These are phyloP conservation scores for Catamblyrhynchus diadema DNA, from an alignment of 2,797 vertebrate genomes.

Conservation along the genomic window DNA sequence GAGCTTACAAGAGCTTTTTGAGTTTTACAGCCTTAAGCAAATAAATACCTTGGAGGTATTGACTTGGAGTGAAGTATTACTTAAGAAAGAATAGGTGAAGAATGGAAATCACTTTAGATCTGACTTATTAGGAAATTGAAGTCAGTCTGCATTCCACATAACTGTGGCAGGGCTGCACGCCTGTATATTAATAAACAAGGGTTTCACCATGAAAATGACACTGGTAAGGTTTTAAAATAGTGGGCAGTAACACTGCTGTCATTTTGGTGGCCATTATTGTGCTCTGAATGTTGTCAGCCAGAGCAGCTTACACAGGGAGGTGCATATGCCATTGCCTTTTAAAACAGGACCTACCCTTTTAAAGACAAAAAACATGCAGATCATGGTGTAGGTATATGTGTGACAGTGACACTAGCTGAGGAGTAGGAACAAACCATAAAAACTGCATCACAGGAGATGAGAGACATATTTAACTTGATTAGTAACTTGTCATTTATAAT, in stretches of 20 bases:
- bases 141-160: neutral
- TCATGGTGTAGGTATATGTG: neutral
- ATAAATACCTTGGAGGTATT: neutral
- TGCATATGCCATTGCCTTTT: neutral
- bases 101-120: neutral
- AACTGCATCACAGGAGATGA: neutral
- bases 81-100: neutral
- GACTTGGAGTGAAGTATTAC: neutral
- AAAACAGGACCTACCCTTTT: neutral
- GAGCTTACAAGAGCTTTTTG: neutral
- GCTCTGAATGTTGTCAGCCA: neutral
- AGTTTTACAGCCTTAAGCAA: neutral
- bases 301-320: neutral
- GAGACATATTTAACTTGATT: neutral
- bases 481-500: neutral
- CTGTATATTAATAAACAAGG: neutral
- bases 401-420: neutral
- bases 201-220: accelerated
- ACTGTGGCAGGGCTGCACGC: neutral
- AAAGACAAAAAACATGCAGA: neutral
- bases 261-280: neutral
- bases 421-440: neutral
- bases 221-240: neutral
- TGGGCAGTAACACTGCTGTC: neutral
- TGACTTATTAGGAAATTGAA: neutral